Percentiles rank a stretch among this genome's conserved stretches.
Conservation (phyloP, 2,797 vertebrate species). For the Sebastes cheni region DNA sequence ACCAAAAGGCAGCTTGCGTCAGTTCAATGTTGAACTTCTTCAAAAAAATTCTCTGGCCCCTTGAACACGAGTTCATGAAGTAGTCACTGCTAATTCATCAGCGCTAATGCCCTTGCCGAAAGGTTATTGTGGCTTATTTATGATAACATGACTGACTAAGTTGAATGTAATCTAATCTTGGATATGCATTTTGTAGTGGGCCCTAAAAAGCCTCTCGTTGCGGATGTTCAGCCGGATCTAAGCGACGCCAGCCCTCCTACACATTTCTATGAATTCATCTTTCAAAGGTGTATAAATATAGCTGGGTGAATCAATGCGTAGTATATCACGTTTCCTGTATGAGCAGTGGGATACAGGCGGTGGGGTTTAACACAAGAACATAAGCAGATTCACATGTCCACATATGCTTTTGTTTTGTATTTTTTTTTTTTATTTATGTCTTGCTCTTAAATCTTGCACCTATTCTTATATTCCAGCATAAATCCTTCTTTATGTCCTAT, state of each 20-base stretch:
- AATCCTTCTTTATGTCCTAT: not conserved
- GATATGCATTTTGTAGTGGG: conserved; percentile 26
- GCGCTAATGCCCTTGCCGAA: conserved; percentile 50
- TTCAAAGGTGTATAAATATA: conserved; percentile 63
- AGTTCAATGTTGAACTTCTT: conserved; percentile 58
- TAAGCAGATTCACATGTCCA: conserved; percentile 41
- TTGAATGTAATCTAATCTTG: conserved; percentile 46
- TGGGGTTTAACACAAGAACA: conserved; percentile 45
- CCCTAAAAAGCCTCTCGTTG: conserved; percentile 6
- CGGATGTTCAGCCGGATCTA: conserved; percentile 31
- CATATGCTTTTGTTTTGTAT: conserved; percentile 32
- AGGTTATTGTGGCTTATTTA: conserved; percentile 61
- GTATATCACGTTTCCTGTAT: conserved; percentile 49
- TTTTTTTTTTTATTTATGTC: conserved; percentile 26
- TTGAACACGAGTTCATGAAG: conserved; percentile 49
- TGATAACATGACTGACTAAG: conserved; percentile 39
- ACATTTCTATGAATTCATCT: conserved; percentile 33
- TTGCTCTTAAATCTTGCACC: not conserved
- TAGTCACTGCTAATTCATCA: conserved; percentile 62
- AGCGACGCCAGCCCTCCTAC: conserved; percentile 28
- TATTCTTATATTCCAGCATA: not conserved
- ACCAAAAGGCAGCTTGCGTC: conserved; percentile 62
- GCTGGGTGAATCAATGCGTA: conserved; percentile 45
- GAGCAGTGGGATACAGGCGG: conserved; percentile 39
- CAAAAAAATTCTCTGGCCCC: conserved; percentile 39